Base-by-base conservation (phyloP, 2,113 vertebrate genomes). In the Myocastor coypus region DNA sequence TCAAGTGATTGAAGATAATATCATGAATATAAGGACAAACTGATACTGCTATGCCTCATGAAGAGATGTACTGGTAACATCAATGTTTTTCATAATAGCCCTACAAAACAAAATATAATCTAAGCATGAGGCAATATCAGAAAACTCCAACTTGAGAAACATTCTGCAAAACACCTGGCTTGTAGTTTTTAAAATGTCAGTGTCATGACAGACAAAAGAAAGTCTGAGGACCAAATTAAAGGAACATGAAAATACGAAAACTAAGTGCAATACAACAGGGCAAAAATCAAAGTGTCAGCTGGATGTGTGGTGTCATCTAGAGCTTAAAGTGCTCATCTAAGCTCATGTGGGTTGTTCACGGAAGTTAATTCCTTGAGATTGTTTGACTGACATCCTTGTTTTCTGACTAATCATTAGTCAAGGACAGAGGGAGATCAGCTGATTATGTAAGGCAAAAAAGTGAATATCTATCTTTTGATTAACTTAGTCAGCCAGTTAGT, bases 401-500 rank as follows among this genome's bases (percentile, higher is more conserved):
- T 85, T 59, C 37, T 89, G 64, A 52, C 12, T 55, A 69, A 30
- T 26, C 52, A 30, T 73, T 46, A 81, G 20, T 16, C n/a, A 52
- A 50, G 17, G 24, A 81, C 24, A 57, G 42, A 87, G n/a, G n/a
- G n/a, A 42, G 22, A 9, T 87, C 11, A 69, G 10, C 40, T 83
- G 59, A 80, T 71, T 73, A 85, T 3, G 26, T 63, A 85, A 77
- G 40, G 17, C 40, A 64, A 52, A 86, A 28, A 37, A 42, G 92
- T 32, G 13, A 83, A 46, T 63, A 87, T 87, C 13, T 22, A 37
- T 9, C 55, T 87, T 86, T 92, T 59, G 52, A 71, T 78, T 83
- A 77, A 90, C 30, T 94, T 40, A 73, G 37, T 92, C 37, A 87
- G 92, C 3, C 34, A n/a, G 66, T 71, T 89, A 85, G 82, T 84